Conservation (phyloP, 2,113 vertebrate species). For the Rhabdomys dilectus region DNA sequence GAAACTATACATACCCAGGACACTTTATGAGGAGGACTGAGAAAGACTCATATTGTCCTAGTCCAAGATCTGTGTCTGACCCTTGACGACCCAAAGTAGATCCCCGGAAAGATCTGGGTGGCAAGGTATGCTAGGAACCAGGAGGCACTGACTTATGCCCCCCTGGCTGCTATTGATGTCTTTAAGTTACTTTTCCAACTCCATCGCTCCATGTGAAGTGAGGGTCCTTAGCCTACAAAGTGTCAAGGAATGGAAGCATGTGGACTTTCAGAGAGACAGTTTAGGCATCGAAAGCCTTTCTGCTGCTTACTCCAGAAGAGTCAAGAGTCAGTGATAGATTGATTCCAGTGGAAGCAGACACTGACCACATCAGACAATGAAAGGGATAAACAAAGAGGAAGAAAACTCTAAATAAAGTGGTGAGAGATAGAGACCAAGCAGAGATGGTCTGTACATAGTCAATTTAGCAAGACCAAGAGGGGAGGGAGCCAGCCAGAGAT, state of each 20-base stretch:
- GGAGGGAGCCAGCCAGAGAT: conserved; percentile 11
- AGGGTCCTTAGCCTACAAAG: neutral
- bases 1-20: neutral
- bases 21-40: neutral
- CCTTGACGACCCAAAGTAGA: neutral
- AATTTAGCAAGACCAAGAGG: neutral
- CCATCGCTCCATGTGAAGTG: neutral
- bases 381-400: conserved; percentile 74
- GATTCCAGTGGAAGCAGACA: neutral
- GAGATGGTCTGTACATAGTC: conserved; percentile 13
- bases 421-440: conserved; percentile 51
- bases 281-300: neutral
- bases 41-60: neutral
- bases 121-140: neutral
- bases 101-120: neutral
- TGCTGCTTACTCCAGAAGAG: neutral
- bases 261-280: neutral
- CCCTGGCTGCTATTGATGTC: neutral
- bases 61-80: neutral
- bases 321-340: neutral
- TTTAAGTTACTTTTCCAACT: neutral
- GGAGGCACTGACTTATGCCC: neutral
- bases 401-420: conserved; percentile 72
- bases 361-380: conserved; percentile 61
- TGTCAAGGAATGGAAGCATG: neutral